phyloP scores from a whole-genome alignment of 2,888 invertebrate species.

The Dynastes hyllus region DNA sequence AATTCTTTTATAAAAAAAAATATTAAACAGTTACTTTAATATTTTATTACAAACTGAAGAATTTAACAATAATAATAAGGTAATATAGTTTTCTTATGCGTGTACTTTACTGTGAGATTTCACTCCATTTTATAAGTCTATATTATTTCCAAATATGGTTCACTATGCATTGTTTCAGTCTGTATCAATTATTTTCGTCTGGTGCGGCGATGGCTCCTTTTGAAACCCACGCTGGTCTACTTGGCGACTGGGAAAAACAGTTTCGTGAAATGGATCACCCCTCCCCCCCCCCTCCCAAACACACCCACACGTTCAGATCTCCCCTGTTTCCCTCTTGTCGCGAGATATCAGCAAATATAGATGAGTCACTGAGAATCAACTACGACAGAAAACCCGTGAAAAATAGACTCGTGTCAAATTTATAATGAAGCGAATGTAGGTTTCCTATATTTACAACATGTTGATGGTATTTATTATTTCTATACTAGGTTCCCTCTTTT shows the following conservation, averaged over 20 bases:
- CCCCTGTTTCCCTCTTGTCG: conserved; percentile 9
- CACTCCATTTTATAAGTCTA: not conserved
- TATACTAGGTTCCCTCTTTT: too few relatives aligned
- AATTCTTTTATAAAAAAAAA: too few relatives aligned
- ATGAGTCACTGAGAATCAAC: conserved; percentile 23
- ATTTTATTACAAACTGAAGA: too few relatives aligned
- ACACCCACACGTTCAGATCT: conserved; percentile 1
- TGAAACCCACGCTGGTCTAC: conserved; percentile 18
- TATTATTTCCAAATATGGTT: not conserved
- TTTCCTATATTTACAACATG: too few relatives aligned
- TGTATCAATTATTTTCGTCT: conserved; percentile 12
- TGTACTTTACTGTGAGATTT: too few relatives aligned
- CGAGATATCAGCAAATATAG: conserved; percentile 17
- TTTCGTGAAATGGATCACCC: conserved; percentile 18
- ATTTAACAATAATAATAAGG: too few relatives aligned
- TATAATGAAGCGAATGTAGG: not conserved
- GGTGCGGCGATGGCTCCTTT: conserved; percentile 10
- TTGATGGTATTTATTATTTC: too few relatives aligned
- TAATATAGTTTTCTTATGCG: too few relatives aligned
- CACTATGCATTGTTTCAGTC: not conserved
- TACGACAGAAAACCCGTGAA: conserved; percentile 4
- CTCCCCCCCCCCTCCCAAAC: not conserved
- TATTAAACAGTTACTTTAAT: too few relatives aligned
- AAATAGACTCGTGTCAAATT: conserved; percentile 9
- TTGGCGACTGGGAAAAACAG: conserved; percentile 29